Evolutionary conservation across 2,797 vertebrate species (phyloP), one percentile per base, ranked within the genome.

Genomic region (Moxostoma hubbsi): DNA sequence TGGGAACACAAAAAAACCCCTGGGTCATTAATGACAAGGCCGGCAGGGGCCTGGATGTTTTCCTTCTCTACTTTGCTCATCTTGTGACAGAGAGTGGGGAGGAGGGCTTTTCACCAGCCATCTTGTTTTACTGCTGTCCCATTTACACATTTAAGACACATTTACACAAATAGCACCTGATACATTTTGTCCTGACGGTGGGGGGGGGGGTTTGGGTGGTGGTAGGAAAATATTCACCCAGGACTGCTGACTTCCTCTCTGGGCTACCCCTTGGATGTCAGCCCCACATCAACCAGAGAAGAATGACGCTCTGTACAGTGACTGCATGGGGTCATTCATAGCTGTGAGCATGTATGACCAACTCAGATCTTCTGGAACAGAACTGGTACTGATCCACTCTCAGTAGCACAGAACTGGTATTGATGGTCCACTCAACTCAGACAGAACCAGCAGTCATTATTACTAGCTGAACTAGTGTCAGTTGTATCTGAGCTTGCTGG

Each of bases 81-180:
- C 75, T 80, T 63, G 81, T 73, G 59, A 75, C 58, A 67, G 72
- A 54, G 59, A 78, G 78, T 83, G 6, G 6, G 77, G 65, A 24
- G 65, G 55, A n/a, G 81, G 83, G 4, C 12, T 4, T 83, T 83
- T 85, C 76, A 83, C 62, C 79, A 85, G 85, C 89, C 36, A 36
- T 36, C 36, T 36, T 36, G 36, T 90, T 90, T 91, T 88, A 92
- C 87, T 92, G 86, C 89, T 91, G 91, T 92, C 90, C 92, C 88
- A 57, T 90, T 85, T 65, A 89, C 89, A 77, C 51, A n/a, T n/a
- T 89, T 91, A 88, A 90, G 88, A 90, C 84, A 71, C 88, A 94
- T 94, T 94, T 72, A 71, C 92, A 93, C 93, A 92, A 93, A 92
- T 87, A 92, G 91, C 91, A 93, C 90, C 90, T 72, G 90, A 94